phyloP scores from a whole-genome alignment of 2,888 invertebrate genomes.

The Slavum lentiscoides region DNA sequence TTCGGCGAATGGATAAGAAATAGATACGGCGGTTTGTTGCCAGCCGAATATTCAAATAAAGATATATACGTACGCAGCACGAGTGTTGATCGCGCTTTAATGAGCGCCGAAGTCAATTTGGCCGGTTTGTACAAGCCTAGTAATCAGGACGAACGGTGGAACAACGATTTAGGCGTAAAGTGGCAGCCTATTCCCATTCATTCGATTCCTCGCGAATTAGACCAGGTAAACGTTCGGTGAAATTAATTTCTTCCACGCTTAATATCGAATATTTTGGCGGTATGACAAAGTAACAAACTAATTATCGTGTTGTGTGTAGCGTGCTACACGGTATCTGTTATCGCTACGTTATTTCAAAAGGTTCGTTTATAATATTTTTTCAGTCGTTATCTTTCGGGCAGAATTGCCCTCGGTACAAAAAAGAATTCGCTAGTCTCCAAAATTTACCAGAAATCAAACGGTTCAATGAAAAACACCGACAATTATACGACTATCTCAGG shows the following conservation, averaged over 20 bases:
- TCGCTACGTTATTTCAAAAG: no score
- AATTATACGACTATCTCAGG: conserved; percentile 70
- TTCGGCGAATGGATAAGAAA: conserved; percentile 70
- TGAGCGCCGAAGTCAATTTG: conserved; percentile 71
- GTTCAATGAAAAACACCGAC: conserved; percentile 65
- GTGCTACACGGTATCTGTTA: no score
- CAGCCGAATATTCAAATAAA: conserved; percentile 65
- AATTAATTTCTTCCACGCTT: not conserved
- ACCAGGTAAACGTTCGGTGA: conserved; percentile 26
- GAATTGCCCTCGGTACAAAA: conserved; percentile 70
- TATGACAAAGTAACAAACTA: no score
- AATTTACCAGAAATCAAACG: conserved; percentile 64
- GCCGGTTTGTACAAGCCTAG: conserved; percentile 73
- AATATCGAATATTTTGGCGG: no score
- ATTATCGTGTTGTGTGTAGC: no score
- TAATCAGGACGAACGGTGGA: conserved; percentile 64
- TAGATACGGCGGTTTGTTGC: conserved; percentile 69
- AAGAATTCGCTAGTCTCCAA: conserved; percentile 63
- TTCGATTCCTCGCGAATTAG: conserved; percentile 60
- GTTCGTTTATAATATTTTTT: not conserved
- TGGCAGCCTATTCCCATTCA: conserved; percentile 74
- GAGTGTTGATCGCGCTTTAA: conserved; percentile 74
- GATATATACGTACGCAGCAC: conserved; percentile 72
- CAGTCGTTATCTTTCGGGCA: conserved; percentile 60
- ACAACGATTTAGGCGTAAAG: conserved; percentile 58